phyloP scores from a whole-genome alignment of 1,140 invertebrate species.

The Bemisia tabaci region DNA sequence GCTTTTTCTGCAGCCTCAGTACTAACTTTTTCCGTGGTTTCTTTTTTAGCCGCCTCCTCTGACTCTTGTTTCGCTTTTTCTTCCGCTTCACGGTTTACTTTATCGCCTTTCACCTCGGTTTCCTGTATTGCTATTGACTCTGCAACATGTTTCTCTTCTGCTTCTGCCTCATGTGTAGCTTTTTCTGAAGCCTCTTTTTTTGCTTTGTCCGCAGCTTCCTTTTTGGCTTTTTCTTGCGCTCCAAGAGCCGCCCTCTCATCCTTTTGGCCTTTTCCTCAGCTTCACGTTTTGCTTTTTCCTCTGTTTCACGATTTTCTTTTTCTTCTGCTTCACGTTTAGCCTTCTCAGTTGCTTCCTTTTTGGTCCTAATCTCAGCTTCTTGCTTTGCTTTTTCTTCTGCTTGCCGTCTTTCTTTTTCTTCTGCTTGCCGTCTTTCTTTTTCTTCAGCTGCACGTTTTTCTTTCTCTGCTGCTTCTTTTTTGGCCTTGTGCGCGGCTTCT shows the following conservation, averaged over 20 bases:
- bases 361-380: slow-evolving; percentile 13
- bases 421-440: slow-evolving; percentile 17
- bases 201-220: slow-evolving; percentile 15
- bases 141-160: slow-evolving; percentile 13
- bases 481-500: neutral
- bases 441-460: slow-evolving; percentile 13
- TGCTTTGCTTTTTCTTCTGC: slow-evolving; percentile 18
- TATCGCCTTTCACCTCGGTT: slow-evolving; percentile 15
- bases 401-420: slow-evolving; percentile 18
- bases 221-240: slow-evolving; percentile 9
- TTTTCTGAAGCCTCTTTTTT: slow-evolving; percentile 12
- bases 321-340: slow-evolving; percentile 9
- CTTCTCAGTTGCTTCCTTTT: slow-evolving; percentile 10
- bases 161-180: slow-evolving; percentile 16
- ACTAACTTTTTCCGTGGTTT: slow-evolving; percentile 12
- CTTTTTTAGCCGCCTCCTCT: slow-evolving; percentile 1
- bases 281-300: slow-evolving; percentile 1
- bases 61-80: slow-evolving; percentile 4
- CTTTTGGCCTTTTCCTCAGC: slow-evolving; percentile 15
- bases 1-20: slow-evolving; percentile 13
- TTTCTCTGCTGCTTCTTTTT: slow-evolving; percentile 10
- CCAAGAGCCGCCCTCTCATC: slow-evolving; percentile 14
- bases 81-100: slow-evolving; percentile 5
- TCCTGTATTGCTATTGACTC: slow-evolving; percentile 13
- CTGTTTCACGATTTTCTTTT: slow-evolving; percentile 11